These are phyloP conservation scores for Archivesica marissinica DNA, from an alignment of 1,140 invertebrate species.

Conservation along the genomic window DNA sequence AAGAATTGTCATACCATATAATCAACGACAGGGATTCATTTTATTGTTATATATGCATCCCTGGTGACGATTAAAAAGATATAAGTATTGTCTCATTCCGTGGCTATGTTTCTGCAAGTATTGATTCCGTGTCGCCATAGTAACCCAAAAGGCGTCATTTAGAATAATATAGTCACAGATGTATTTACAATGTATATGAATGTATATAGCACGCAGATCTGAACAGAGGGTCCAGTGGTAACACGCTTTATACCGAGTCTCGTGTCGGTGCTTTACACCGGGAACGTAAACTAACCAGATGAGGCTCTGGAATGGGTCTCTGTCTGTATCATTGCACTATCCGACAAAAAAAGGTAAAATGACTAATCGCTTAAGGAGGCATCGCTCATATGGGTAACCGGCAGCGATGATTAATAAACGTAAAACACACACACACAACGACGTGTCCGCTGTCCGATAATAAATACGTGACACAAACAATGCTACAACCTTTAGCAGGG, in stretches of 20 bases:
- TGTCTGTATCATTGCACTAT: too few species aligned
- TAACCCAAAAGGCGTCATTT: conserved; percentile 36
- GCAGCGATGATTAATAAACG: too few species aligned
- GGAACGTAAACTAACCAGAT: too few species aligned
- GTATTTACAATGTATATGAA: conserved; percentile 4
- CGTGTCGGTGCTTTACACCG: too few species aligned
- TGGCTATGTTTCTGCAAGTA: conserved; percentile 29
- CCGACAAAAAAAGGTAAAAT: too few species aligned
- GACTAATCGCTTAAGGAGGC: too few species aligned
- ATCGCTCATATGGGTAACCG: too few species aligned
- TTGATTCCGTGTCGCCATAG: conserved; percentile 8
- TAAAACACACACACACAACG: too few species aligned
- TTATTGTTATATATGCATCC: not conserved
- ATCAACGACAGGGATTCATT: not conserved
- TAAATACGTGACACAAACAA: too few species aligned
- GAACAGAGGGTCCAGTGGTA: not conserved
- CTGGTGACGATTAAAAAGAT: conserved; percentile 19
- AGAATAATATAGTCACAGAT: conserved; percentile 27
- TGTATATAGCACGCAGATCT: not conserved
- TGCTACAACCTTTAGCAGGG: too few species aligned
- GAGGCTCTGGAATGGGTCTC: too few species aligned
- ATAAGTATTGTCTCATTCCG: conserved; percentile 5
- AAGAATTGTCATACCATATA: conserved; percentile 4
- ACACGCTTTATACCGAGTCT: too few species aligned
- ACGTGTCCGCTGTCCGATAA: not conserved